Percentiles rank a stretch among this genome's conserved stretches.
These are phyloP conservation scores for Hipposideros armiger DNA, from an alignment of 2,113 vertebrate genomes.

Conservation along the genomic window DNA sequence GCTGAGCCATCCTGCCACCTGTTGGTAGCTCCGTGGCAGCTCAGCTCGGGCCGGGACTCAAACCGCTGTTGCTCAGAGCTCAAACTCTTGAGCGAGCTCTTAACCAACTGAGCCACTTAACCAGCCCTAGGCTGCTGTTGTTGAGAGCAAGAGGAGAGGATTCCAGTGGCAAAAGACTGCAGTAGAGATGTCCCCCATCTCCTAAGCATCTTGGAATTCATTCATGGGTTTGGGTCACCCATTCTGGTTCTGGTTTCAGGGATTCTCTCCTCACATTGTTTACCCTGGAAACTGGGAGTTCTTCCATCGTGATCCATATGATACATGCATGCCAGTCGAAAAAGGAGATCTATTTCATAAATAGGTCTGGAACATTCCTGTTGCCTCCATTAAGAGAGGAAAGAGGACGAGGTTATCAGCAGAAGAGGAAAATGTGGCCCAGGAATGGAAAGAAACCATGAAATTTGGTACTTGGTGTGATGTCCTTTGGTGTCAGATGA, in stretches of 20 bases:
- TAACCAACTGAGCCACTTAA: too few relatives aligned
- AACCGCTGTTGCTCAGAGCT: too few relatives aligned
- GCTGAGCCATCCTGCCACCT: too few relatives aligned
- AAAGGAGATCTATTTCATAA: background rate
- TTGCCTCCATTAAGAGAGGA: background rate
- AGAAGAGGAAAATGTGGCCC: background rate
- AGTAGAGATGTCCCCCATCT: background rate
- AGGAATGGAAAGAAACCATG: background rate
- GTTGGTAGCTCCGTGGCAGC: too few relatives aligned
- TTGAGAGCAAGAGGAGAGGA: background rate
- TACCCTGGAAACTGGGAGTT: background rate
- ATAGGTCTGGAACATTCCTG: background rate
- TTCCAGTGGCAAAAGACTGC: background rate
- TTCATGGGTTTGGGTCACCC: background rate
- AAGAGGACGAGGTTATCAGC: background rate
- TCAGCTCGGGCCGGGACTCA: too few relatives aligned
- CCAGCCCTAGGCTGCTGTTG: background rate
- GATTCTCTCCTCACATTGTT: background rate
- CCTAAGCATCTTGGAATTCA: background rate
- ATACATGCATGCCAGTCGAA: background rate
- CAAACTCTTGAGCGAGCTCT: too few relatives aligned
- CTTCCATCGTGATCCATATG: background rate
- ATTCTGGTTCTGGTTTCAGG: background rate
- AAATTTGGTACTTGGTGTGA: background rate
- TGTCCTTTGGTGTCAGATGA: background rate